A percentile compares a stretch with the other conserved stretches of the same genome.
Conservation (phyloP, 2,888 invertebrate genomes). For the Drosophila pullipes region DNA sequence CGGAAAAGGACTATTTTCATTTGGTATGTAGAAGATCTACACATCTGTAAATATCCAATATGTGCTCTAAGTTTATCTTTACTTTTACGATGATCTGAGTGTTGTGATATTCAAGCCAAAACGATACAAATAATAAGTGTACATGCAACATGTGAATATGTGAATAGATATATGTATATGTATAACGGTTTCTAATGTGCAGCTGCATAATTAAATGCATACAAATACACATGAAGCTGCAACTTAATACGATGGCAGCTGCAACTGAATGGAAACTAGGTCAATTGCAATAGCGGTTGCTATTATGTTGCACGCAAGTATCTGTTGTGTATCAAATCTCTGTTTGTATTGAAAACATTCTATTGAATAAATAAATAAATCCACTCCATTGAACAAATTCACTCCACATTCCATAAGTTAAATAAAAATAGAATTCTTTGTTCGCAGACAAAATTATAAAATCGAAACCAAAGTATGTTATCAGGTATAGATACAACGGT, state of each 20-base stretch:
- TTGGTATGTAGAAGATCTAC: conserved; percentile 60
- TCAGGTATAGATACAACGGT: not conserved
- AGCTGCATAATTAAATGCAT: conserved; percentile 1
- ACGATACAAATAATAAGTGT: not conserved
- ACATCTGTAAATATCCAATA: conserved; percentile 31
- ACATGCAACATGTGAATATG: not conserved
- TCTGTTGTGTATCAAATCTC: not conserved
- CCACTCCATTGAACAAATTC: not conserved
- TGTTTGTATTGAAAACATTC: not conserved
- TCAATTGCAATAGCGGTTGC: not conserved
- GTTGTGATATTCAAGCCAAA: not conserved
- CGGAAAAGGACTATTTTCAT: conserved; percentile 69
- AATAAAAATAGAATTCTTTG: not conserved
- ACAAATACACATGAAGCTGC: conserved; percentile 11
- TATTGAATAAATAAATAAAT: not conserved
- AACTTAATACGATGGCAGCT: not conserved
- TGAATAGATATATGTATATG: not conserved
- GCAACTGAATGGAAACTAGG: conserved; percentile 5
- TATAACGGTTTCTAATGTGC: not conserved
- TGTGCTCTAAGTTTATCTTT: not conserved
- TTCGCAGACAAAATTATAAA: not conserved
- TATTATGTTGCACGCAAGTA: not conserved
- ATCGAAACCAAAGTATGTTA: conserved; percentile 5
- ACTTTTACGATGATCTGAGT: not conserved
- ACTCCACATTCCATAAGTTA: not conserved